phyloP scores from a whole-genome alignment of 1,140 invertebrate genomes.

The Penaeus indicus region DNA sequence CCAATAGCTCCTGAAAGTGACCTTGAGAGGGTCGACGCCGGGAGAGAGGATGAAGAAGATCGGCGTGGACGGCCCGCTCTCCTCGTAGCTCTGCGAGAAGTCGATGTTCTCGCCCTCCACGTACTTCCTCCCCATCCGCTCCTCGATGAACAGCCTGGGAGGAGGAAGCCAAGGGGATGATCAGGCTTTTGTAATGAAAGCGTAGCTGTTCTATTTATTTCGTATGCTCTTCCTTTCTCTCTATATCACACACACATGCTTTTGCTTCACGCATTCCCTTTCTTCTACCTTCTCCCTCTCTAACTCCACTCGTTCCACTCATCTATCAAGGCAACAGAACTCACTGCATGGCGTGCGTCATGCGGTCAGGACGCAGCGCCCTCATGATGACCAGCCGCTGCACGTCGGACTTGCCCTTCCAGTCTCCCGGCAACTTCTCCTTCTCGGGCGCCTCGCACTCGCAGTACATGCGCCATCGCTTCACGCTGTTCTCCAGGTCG shows the following conservation, averaged over 20 bases:
- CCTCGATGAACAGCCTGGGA: constrained; percentile 90
- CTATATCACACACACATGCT: too few relatives aligned
- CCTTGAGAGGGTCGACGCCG: constrained; percentile 93
- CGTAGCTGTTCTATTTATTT: too few relatives aligned
- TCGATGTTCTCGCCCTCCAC: constrained; percentile 89
- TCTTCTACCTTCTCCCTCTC: too few relatives aligned
- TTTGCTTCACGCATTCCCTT: too few relatives aligned
- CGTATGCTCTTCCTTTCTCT: too few relatives aligned
- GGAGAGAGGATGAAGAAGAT: constrained; percentile 97
- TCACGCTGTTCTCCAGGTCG: constrained; percentile 94
- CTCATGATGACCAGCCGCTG: constrained; percentile 94
- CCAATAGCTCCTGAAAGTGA: too few relatives aligned
- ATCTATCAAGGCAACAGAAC: constrained; percentile 76
- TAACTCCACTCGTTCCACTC: too few relatives aligned
- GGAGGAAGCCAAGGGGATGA: not conserved
- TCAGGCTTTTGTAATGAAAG: too few relatives aligned
- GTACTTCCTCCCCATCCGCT: constrained; percentile 92
- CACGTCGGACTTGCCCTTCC: constrained; percentile 95
- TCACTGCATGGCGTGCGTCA: constrained; percentile 84
- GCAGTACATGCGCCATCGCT: constrained; percentile 96
- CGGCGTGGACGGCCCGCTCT: constrained; percentile 90
- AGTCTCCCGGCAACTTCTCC: constrained; percentile 97
- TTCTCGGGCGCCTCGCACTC: constrained; percentile 96
- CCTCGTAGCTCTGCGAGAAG: constrained; percentile 95
- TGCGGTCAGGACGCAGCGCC: constrained; percentile 92